These are phyloP conservation scores for Hyperoplus immaculatus DNA, from an alignment of 2,797 vertebrate species.

Conservation along the genomic window DNA sequence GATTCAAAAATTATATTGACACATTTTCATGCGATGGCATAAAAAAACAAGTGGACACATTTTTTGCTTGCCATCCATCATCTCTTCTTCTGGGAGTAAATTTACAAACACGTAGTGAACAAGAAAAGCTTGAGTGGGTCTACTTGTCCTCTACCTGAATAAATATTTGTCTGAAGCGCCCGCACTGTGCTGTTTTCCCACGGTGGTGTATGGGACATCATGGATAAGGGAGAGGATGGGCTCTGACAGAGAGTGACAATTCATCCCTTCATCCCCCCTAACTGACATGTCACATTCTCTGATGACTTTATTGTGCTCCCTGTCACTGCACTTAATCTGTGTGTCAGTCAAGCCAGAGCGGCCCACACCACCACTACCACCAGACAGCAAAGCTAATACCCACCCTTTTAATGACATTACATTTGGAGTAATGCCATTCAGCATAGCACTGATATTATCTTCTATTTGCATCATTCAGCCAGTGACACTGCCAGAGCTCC, in stretches of 20 bases:
- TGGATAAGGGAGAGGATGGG: slow-evolving; percentile 89
- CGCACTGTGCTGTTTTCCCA: slow-evolving; percentile 84
- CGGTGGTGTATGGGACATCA: slow-evolving; percentile 88
- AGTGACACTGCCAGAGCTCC: slow-evolving; percentile 74
- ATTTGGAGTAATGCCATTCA: slow-evolving; percentile 90
- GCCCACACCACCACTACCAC: slow-evolving; percentile 74
- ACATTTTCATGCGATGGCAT: slow-evolving; percentile 17
- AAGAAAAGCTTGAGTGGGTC: slow-evolving; percentile 73
- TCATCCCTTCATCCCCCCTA: slow-evolving; percentile 89
- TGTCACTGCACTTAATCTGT: slow-evolving; percentile 94
- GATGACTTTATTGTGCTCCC: slow-evolving; percentile 93
- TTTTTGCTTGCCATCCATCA: slow-evolving; percentile 38
- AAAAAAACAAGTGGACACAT: slow-evolving; percentile 37
- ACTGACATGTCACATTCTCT: slow-evolving; percentile 95
- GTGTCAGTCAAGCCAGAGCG: slow-evolving; percentile 88
- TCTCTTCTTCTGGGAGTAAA: slow-evolving; percentile 63
- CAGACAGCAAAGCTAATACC: slow-evolving; percentile 85
- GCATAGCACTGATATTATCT: slow-evolving; percentile 85
- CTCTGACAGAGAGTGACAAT: slow-evolving; percentile 92
- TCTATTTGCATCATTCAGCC: slow-evolving; percentile 90
- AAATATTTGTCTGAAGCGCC: slow-evolving; percentile 79
- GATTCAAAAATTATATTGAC: slow-evolving; percentile 4
- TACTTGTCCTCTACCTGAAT: slow-evolving; percentile 81
- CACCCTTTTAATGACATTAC: slow-evolving; percentile 91
- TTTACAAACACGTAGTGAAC: slow-evolving; percentile 65